These are phyloP conservation scores for Brachionus manjavacas DNA, from an alignment of 1,140 invertebrate species.

Conservation along the genomic window DNA sequence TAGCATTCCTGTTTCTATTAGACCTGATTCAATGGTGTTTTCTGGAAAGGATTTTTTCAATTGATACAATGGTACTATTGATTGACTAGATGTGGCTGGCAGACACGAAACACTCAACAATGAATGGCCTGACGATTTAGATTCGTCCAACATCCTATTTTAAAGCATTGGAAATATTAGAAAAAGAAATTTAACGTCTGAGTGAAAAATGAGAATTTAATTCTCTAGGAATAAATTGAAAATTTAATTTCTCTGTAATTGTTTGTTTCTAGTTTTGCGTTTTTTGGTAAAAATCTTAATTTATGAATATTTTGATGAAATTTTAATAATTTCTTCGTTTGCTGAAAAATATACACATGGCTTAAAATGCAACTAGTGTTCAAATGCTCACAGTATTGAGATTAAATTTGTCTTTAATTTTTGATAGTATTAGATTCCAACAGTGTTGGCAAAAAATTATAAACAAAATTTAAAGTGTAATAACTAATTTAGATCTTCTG, in stretches of 20 bases:
- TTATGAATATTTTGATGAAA: not conserved
- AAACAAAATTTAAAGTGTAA: too few species aligned
- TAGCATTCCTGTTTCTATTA: not conserved
- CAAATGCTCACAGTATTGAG: not conserved
- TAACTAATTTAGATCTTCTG: too few species aligned
- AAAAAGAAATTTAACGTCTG: not conserved
- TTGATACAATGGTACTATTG: not conserved
- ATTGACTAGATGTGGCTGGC: conserved; percentile 3
- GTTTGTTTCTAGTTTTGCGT: not conserved
- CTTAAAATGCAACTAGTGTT: not conserved
- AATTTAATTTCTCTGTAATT: not conserved
- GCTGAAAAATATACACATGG: not conserved
- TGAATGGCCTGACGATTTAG: not conserved
- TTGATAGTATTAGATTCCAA: too few species aligned
- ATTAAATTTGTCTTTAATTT: not conserved
- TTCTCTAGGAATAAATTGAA: not conserved
- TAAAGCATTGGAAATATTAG: too few species aligned
- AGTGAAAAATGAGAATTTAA: not conserved
- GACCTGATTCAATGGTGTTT: not conserved
- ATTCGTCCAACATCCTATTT: not conserved
- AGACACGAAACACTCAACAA: not conserved
- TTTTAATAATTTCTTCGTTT: not conserved
- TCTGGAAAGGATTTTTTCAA: not conserved
- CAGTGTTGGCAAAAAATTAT: too few species aligned
- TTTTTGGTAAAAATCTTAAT: not conserved